phyloP scores from a whole-genome alignment of 2,888 invertebrate species.

The Erebia aethiops region DNA sequence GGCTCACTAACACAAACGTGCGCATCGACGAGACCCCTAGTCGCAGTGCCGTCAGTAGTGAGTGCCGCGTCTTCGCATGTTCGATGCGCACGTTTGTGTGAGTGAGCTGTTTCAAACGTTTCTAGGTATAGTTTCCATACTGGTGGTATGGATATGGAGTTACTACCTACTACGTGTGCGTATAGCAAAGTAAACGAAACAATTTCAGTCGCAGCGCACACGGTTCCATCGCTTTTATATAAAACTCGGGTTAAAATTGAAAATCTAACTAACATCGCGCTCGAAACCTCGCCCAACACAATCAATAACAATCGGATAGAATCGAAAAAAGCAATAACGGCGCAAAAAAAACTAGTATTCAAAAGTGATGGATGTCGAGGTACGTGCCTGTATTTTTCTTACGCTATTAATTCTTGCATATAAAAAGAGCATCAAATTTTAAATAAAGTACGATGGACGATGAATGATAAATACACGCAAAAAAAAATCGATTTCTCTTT shows the following conservation, averaged over 20 bases:
- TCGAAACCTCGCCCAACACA: conserved; percentile 15
- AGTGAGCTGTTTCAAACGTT: too few species aligned
- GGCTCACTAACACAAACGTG: too few species aligned
- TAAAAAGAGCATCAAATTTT: not conserved
- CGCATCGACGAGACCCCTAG: too few species aligned
- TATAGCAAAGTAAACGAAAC: not conserved
- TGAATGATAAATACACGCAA: too few species aligned
- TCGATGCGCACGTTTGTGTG: too few species aligned
- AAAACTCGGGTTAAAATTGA: conserved; percentile 7
- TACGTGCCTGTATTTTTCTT: conserved; percentile 9
- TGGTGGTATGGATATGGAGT: not conserved
- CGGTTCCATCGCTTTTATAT: conserved; percentile 10
- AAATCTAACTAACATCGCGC: conserved; percentile 12
- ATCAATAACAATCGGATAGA: conserved; percentile 26
- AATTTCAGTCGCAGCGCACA: conserved; percentile 12
- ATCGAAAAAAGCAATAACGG: conserved; percentile 22
- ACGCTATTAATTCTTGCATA: conserved; percentile 12
- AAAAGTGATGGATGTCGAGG: conserved; percentile 21
- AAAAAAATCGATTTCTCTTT: too few species aligned
- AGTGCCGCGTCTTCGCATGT: too few species aligned
- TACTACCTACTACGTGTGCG: not conserved
- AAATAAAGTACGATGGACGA: not conserved
- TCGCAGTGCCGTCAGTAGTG: too few species aligned
- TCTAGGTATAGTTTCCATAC: too few species aligned
- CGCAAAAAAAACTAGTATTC: conserved; percentile 18